Base-by-base conservation (phyloP, 2,113 vertebrate genomes). In the Corythoichthys intestinalis region DNA sequence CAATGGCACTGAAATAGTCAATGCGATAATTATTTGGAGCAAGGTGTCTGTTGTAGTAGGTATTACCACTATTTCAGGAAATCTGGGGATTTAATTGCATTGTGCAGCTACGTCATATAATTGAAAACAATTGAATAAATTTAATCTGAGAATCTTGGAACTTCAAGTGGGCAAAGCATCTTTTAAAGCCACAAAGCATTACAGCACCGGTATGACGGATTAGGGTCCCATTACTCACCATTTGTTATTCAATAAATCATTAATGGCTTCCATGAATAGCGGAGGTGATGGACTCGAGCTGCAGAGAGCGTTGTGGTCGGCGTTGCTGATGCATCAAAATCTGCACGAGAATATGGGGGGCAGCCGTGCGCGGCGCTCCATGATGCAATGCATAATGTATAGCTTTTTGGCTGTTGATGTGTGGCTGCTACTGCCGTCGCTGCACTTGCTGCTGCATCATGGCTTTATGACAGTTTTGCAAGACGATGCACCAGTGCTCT, bases 161-260 rank as follows among this genome's bases (percentile, higher is more conserved):
- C 83, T 86, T 66, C 13, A 77, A 83, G 88, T 87, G 66, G 79
- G 76, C 70, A 78, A 78, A 75, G 78, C 67, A 71, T 82, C 68
- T 71, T 58, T 65, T 72, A 69, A 60, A 78, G 69, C 78, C 28
- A 20, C 74, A 79, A 74, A 66, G 78, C 85, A 49, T 47, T 15
- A 77, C 73, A 46, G 80, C 54, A 65, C 3, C 6, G n/a, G 64
- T 80, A 87, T 88, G 86, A 91, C 70, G 82, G 83, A 90, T 90
- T 84, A 87, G 68, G 76, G 75, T 77, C 79, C 86, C 76, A 90
- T 92, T 92, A 91, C 87, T 88, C 83, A 81, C 77, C 56, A 90
- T 90, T 88, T 88, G 86, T 89, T 88, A 89, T 90, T 92, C 88
- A 89, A 91, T 92, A 91, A 92, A 92, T 92, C 91, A 91, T 91